These are phyloP conservation scores for Phodopus roborovskii DNA, from an alignment of 2,113 vertebrate species.

Conservation along the genomic window DNA sequence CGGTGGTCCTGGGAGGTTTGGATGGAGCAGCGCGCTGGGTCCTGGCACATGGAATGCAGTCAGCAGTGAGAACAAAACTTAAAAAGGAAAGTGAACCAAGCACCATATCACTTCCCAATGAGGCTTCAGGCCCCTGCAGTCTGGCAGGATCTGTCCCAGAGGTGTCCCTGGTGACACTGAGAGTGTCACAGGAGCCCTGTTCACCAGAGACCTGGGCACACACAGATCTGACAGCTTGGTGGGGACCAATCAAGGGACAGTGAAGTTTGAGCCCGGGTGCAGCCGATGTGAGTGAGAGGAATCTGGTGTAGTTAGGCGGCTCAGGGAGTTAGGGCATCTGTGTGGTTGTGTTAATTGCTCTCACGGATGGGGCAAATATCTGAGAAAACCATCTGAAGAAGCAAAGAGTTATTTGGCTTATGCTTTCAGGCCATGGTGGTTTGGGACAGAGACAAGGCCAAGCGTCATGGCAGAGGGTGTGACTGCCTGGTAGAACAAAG, in stretches of 20 bases:
- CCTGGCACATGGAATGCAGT: neutral
- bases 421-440: neutral
- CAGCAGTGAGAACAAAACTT: neutral
- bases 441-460: neutral
- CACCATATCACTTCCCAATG: neutral
- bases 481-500: neutral
- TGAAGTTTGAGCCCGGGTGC: neutral
- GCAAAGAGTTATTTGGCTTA: neutral
- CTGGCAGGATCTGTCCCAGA: neutral
- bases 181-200: neutral
- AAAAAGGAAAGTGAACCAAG: neutral
- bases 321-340: accelerated
- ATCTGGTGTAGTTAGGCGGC: too few species aligned
- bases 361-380: too few species aligned
- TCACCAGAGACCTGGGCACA: neutral
- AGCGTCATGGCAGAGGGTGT: neutral
- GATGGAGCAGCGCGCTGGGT: neutral
- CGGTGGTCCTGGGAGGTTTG: neutral
- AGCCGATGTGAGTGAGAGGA: neutral
- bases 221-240: neutral
- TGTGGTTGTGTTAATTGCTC: too few species aligned
- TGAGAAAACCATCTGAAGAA: neutral
- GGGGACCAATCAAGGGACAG: too few species aligned
- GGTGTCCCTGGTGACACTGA: neutral
- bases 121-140: neutral